A percentile compares a stretch with the other conserved stretches of the same genome.
phyloP scores from a whole-genome alignment of 1,140 invertebrate genomes.

The Apis florea region DNA sequence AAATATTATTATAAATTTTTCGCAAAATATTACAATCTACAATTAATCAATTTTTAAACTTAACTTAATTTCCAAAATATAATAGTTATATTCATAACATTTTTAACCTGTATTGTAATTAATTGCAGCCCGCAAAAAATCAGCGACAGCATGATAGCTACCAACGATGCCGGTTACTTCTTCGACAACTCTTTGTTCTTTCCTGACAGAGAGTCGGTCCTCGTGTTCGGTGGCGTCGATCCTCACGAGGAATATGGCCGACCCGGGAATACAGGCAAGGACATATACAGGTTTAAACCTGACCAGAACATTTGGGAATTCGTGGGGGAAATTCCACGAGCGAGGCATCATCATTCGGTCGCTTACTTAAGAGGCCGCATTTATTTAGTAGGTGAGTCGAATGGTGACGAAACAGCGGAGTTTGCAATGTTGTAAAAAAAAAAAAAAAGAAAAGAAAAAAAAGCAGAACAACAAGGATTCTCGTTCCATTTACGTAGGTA shows the following conservation, averaged over 20 bases:
- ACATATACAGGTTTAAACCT: conserved; percentile 81
- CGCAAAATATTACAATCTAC: too few species aligned
- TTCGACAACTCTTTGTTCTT: conserved; percentile 80
- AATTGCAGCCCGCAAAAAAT: conserved; percentile 42
- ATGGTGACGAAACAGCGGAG: not conserved
- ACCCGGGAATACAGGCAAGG: conserved; percentile 80
- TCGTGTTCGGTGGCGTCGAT: conserved; percentile 83
- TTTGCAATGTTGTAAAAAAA: not conserved
- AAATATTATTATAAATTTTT: not conserved
- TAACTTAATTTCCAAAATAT: too few species aligned
- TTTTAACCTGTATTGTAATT: not conserved
- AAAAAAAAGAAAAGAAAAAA: not conserved
- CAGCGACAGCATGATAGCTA: conserved; percentile 44
- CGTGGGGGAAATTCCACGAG: conserved; percentile 82
- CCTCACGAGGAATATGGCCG: conserved; percentile 80
- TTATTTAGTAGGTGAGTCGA: conserved; percentile 81
- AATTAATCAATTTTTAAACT: too few species aligned
- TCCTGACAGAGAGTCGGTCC: conserved; percentile 80
- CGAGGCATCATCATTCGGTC: conserved; percentile 82
- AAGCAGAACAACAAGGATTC: not conserved
- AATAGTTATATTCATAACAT: too few species aligned
- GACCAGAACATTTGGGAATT: conserved; percentile 82
- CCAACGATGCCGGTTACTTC: conserved; percentile 44
- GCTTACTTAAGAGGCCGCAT: conserved; percentile 81
- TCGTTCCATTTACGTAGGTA: not conserved